Conservation (phyloP, 2,113 vertebrate species). For the Ploceus nigricollis region DNA sequence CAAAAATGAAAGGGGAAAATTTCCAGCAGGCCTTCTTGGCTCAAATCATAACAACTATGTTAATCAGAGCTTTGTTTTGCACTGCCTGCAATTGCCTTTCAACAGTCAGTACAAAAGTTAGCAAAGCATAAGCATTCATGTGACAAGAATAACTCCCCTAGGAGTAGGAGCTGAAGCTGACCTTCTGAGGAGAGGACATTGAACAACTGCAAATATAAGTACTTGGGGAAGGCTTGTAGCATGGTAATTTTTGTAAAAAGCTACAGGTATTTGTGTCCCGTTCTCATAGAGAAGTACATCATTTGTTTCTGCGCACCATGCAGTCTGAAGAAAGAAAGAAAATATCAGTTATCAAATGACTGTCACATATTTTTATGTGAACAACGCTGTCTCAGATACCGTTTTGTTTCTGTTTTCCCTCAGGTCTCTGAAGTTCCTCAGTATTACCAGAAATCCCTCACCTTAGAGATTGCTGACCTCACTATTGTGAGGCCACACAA, state of each 20-base stretch:
- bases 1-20: neutral
- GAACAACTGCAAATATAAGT: neutral
- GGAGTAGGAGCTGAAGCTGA: neutral
- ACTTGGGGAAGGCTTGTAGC: neutral
- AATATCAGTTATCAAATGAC: neutral
- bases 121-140: neutral
- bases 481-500: neutral
- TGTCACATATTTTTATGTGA: neutral
- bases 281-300: neutral
- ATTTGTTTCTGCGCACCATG: neutral
- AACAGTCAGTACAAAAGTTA: conserved; percentile 5
- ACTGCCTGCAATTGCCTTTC: neutral
- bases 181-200: neutral
- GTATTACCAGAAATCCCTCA: neutral
- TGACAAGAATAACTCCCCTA: conserved; percentile 24
- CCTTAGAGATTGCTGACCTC: neutral
- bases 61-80: conserved; percentile 19
- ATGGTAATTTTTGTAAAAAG: neutral
- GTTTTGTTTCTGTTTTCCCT: neutral
- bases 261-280: neutral
- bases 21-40: conserved; percentile 13
- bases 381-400: neutral
- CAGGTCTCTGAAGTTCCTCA: neutral
- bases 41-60: neutral
- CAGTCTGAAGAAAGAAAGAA: neutral